Base-by-base conservation (phyloP, 1,140 invertebrate genomes). In the Frieseomelitta varia region DNA sequence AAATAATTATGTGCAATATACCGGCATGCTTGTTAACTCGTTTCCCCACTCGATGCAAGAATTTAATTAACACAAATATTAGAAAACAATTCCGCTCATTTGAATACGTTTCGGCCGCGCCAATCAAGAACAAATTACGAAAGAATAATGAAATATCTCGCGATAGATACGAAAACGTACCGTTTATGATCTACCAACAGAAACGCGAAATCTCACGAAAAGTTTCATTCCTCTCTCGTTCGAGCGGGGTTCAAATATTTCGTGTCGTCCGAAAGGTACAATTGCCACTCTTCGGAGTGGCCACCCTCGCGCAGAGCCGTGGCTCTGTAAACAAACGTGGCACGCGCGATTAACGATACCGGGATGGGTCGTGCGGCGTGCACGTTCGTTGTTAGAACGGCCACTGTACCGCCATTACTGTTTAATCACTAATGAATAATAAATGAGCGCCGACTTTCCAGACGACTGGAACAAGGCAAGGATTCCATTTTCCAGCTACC, bases 341-440 rank as follows among this genome's bases (percentile, higher is more conserved):
- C 76, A 53, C 65, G 39, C 34, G 55, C 24, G 30, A 71, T 27
- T 81, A 81, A 63, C 19, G 69, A 71, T 30, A 72, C 17, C 34
- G 19, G 58, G 68, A 61, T 51, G 30, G 30, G 39, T 47, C 21
- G 51, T 2, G 19, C 15, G 15, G n/a, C 51, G 34, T 53, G 65
- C 11, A 0, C 72, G 19, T 21, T 3, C 17, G 53, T 58, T 71
- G 58, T 58, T 71, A 53, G 63, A 71, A 47, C 65, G 15, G 2
- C 17, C 14, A 30, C 79, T n/a, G 19, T n/a, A 10, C 24, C 4
- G 12, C 61, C 47, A 47, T 55, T 56, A 51, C 17, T 68, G 68
- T 71, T 74, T 75, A 81, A 81, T 81, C 67, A 81, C 58, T 51
- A 30, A 81, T 74, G 69, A 65, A 55, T 67, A 53, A 81, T 74